Percentiles rank a stretch among this genome's conserved stretches.
Evolutionary conservation across 2,888 invertebrate species (phyloP).

Genomic region (Chorisops tibialis): DNA sequence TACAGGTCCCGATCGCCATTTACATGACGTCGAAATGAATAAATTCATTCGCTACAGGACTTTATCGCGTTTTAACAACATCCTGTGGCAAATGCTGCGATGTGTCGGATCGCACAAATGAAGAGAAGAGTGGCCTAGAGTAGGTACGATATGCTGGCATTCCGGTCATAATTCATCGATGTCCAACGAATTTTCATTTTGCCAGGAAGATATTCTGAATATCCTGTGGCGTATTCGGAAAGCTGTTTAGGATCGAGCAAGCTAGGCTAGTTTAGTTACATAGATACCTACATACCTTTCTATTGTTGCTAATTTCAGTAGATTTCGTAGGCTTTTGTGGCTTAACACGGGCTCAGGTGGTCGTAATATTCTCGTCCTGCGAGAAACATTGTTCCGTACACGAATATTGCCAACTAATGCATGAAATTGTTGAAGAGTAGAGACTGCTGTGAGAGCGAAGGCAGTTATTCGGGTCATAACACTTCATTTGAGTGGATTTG

Average conservation of each 20-base stretch:
- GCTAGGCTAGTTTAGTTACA: too few relatives aligned
- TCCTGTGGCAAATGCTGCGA: slow-evolving; percentile 29
- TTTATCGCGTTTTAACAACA: slow-evolving; percentile 30
- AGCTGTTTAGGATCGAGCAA: too few relatives aligned
- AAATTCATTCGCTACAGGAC: slow-evolving; percentile 31
- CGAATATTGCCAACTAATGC: slow-evolving; percentile 20
- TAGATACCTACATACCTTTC: too few relatives aligned
- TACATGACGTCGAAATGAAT: slow-evolving; percentile 24
- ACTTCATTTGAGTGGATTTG: slow-evolving; percentile 15
- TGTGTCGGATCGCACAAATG: not conserved
- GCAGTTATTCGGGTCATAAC: slow-evolving; percentile 14
- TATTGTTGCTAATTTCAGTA: slow-evolving; percentile 9
- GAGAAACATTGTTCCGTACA: not conserved
- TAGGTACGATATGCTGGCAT: slow-evolving; percentile 5
- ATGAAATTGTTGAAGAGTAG: slow-evolving; percentile 1
- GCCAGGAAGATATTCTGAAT: not conserved
- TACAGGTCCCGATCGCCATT: not conserved
- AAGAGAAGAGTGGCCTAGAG: not conserved
- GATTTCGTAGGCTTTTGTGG: slow-evolving; percentile 21
- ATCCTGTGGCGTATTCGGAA: too few relatives aligned
- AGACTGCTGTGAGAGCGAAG: not conserved
- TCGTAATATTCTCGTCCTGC: too few relatives aligned
- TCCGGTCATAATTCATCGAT: slow-evolving; percentile 14
- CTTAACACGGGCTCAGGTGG: slow-evolving; percentile 8
- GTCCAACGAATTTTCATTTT: slow-evolving; percentile 6